These are phyloP conservation scores for Rana temporaria DNA, from an alignment of 2,113 vertebrate species.

Conservation along the genomic window DNA sequence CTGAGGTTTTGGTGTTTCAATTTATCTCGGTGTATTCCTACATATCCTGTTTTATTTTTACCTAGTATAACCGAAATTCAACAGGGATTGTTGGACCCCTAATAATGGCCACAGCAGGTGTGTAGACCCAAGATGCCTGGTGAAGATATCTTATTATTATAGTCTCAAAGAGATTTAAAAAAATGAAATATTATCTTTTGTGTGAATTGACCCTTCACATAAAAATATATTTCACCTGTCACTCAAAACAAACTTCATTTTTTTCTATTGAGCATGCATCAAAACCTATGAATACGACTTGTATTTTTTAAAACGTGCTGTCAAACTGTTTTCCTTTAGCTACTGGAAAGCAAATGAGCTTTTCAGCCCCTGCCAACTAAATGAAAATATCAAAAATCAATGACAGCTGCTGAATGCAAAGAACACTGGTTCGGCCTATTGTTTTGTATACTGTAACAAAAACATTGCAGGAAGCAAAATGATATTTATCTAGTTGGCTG, in stretches of 20 bases:
- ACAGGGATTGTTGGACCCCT: too few relatives aligned
- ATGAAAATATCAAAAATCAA: slow-evolving; percentile 25
- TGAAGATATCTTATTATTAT: too few relatives aligned
- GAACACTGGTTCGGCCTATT: not conserved
- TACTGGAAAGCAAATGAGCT: slow-evolving; percentile 18
- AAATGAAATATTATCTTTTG: too few relatives aligned
- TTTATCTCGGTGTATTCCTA: too few relatives aligned
- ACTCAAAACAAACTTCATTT: not conserved
- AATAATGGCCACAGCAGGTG: too few relatives aligned
- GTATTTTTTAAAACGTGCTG: slow-evolving; percentile 15
- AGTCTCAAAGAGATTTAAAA: too few relatives aligned
- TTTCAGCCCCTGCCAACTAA: not conserved
- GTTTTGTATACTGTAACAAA: slow-evolving; percentile 23
- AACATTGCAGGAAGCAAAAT: not conserved
- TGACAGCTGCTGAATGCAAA: slow-evolving; percentile 23
- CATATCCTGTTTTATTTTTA: too few relatives aligned
- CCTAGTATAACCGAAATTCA: too few relatives aligned
- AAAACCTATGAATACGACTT: not conserved
- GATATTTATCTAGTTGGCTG: slow-evolving; percentile 4
- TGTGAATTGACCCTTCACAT: too few relatives aligned
- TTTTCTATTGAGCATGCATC: not conserved
- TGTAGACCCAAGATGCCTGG: too few relatives aligned
- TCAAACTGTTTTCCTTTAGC: slow-evolving; percentile 10
- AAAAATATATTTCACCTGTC: too few relatives aligned
- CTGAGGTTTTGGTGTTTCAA: too few relatives aligned